phyloP scores from a whole-genome alignment of 1,140 invertebrate species.

The roundworm (Caenorhabditis elegans) region WBcel235 BX284603.4:8192501-8193000 shows the following conservation, averaged over 20 bases:
- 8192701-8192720: neutral
- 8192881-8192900: too few species aligned
- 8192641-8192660: slow-evolving; percentile 3
- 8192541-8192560: neutral
- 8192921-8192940: too few species aligned
- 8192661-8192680: neutral
- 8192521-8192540: neutral
- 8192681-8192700: neutral
- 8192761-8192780: neutral
- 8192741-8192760: neutral
- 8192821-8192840: slow-evolving; percentile 7
- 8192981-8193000: too few species aligned
- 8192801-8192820: neutral
- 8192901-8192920: too few species aligned
- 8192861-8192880: neutral
- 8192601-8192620: neutral
- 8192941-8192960: too few species aligned
- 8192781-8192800: neutral
- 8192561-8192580: neutral
- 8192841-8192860: neutral
- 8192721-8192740: too few species aligned
- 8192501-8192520: neutral
- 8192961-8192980: too few species aligned
- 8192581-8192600: neutral
- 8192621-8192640: neutral